Percentiles rank a stretch among this genome's conserved stretches.
Evolutionary conservation across 2,113 vertebrate species (phyloP).

Genomic region (Sardina pilchardus): DNA sequence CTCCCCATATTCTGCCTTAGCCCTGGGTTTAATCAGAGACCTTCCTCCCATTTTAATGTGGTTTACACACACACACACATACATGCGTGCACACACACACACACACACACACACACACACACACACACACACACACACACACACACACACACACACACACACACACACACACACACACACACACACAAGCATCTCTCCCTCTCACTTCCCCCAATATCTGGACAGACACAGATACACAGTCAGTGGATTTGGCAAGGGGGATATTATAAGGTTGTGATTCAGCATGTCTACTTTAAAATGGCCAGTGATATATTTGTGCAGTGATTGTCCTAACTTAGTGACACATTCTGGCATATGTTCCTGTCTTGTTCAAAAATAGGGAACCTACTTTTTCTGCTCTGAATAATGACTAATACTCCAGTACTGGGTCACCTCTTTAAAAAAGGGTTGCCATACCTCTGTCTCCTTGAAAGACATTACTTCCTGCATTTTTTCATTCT

Average conservation of each 20-base stretch:
- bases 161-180: not conserved
- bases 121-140: constrained; percentile 1
- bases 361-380: constrained; percentile 21
- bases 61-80: not conserved
- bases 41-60: not conserved
- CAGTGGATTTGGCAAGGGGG: not conserved
- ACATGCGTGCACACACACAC: not conserved
- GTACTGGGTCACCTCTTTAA: constrained; percentile 3
- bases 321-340: not conserved
- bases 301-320: not conserved
- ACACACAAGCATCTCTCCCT: not conserved
- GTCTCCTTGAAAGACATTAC: not conserved
- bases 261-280: not conserved
- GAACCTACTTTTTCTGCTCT: constrained; percentile 29
- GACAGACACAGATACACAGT: not conserved
- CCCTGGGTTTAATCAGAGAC: not conserved
- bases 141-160: no score
- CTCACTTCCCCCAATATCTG: no score
- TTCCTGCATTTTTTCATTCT: not conserved
- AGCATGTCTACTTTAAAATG: not conserved
- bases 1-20: not conserved
- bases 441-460: not conserved
- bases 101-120: not conserved
- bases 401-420: constrained; percentile 14
- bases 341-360: not conserved